Conservation (phyloP, 2,888 invertebrate genomes). For the Morpho achilles region DNA sequence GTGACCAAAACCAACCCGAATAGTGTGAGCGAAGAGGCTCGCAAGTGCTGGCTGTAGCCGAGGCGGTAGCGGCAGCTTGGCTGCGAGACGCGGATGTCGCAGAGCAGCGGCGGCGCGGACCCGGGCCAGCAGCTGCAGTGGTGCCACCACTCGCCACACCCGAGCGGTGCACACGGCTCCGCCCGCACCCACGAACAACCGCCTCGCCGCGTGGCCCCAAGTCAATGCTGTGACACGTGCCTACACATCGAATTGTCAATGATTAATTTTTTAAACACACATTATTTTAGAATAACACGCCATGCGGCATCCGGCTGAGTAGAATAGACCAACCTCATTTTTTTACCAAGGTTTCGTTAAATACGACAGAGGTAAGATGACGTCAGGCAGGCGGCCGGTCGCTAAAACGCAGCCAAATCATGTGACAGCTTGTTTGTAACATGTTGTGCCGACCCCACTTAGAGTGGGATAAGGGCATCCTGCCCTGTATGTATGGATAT, state of each 20-base stretch:
- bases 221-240: constrained; percentile 94
- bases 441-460: too few species aligned
- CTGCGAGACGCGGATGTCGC: constrained; percentile 85
- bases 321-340: too few species aligned
- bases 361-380: too few species aligned
- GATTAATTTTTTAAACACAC: too few species aligned
- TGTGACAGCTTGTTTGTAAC: too few species aligned
- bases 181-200: constrained; percentile 91
- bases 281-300: too few species aligned
- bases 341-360: too few species aligned
- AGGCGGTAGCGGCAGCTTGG: constrained; percentile 91
- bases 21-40: constrained; percentile 94
- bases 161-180: constrained; percentile 95
- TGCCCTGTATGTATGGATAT: too few species aligned
- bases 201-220: constrained; percentile 98
- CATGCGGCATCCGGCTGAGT: too few species aligned
- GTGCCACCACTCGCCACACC: constrained; percentile 93
- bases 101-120: constrained; percentile 88
- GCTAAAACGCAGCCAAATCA: too few species aligned
- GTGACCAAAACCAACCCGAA: constrained; percentile 81
- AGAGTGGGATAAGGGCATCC: too few species aligned
- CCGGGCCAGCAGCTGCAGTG: constrained; percentile 93
- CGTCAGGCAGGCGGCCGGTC: too few species aligned
- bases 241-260: constrained; percentile 50
- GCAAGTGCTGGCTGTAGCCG: constrained; percentile 91